Evolutionary conservation across 2,113 vertebrate genomes (phyloP), one percentile per base, ranked within the genome.

Genomic region (Heterochromis multidens): DNA sequence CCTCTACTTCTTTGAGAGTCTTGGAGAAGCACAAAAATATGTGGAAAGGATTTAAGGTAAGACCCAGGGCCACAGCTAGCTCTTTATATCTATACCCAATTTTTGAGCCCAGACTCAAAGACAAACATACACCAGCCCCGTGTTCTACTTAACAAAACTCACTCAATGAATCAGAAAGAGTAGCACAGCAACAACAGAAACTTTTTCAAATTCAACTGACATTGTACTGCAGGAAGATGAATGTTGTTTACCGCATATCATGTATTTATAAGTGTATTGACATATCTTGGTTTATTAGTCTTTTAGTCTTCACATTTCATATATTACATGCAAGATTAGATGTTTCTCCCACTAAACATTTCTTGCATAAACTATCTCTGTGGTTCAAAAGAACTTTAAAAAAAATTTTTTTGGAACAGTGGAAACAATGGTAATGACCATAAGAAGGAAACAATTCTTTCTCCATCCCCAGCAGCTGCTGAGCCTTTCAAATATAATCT

Each of bases 41-140:
- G 90, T 87, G 92, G 89, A 90, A 91, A 83, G 90, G 94, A 95
- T 95, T 95, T 94, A 94, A 93, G 92, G 92, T 95, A 95, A 94
- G 89, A 94, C 91, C 90, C 25, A 21, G 56, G 88, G 88, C 91
- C 87, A 87, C 67, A 86, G 16, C 40, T 72, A 91, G 87, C 85
- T 92, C 81, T 84, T 88, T 92, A 89, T 88, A 88, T 94, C 80
- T 81, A 60, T 70, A 81, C 88, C 86, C 65, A 62, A 87, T 88
- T 93, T 79, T 86, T 91, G 83, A 93, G 90, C 70, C 85, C 59
- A 79, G 59, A 92, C 89, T 72, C 65, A 91, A 77, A 83, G 79
- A 87, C 72, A 79, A 82, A 90, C 84, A 81, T 35, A 65, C 37
- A 77, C 57, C 35, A 67, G 25, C 57, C 82, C 57, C 82, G 56